Evolutionary conservation across 1,140 invertebrate species (phyloP).

Genomic region (Drosophila pectinifera): DNA sequence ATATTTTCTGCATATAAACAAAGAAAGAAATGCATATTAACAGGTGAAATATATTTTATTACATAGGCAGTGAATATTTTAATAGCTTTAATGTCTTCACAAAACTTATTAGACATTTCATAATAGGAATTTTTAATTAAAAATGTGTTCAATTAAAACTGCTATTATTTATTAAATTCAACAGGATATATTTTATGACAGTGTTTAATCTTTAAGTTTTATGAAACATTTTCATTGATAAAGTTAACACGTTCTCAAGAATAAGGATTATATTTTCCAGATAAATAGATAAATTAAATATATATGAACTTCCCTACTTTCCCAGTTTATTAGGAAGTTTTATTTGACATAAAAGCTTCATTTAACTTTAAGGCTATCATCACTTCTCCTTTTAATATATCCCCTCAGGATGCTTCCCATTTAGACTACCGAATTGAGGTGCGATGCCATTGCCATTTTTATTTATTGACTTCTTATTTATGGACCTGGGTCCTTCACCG

Average conservation of each 20-base stretch:
- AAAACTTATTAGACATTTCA: no score
- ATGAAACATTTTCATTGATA: not conserved
- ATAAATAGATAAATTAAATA: conserved; percentile 3
- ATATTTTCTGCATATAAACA: no score
- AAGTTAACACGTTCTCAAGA: not conserved
- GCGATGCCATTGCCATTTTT: conserved; percentile 43
- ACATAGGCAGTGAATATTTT: not conserved
- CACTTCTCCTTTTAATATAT: not conserved
- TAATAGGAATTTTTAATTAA: not conserved
- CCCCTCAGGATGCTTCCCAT: not conserved
- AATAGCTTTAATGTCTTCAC: no score
- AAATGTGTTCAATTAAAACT: no score
- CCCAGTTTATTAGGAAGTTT: not conserved
- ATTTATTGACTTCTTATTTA: conserved; percentile 70
- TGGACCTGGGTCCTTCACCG: conserved; percentile 27
- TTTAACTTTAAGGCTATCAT: conserved; percentile 3
- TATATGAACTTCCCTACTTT: not conserved
- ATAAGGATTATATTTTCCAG: no score
- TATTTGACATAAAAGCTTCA: conserved; percentile 5
- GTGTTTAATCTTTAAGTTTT: no score
- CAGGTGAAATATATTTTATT: not conserved
- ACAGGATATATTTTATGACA: not conserved
- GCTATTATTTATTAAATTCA: not conserved
- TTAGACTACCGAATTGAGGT: not conserved
- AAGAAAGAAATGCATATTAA: no score